Percentiles rank a stretch among this genome's conserved stretches.
Evolutionary conservation across 2,797 vertebrate species (phyloP).

Genomic region (Trachurus trachurus): DNA sequence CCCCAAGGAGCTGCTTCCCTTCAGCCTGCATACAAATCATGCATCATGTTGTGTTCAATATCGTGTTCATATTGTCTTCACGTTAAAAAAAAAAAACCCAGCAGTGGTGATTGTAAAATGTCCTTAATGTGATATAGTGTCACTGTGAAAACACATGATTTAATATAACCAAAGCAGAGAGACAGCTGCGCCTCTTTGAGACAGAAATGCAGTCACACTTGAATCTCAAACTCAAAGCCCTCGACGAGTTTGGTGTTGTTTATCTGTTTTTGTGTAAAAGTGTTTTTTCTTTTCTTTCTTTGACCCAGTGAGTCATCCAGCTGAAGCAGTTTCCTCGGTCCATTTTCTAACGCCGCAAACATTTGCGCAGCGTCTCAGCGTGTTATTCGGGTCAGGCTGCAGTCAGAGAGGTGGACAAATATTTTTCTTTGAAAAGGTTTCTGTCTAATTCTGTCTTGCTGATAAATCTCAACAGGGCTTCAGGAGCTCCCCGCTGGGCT

Average conservation of each 20-base stretch:
- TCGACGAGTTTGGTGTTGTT: constrained; percentile 10
- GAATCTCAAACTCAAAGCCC: not conserved
- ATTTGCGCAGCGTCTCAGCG: constrained; percentile 5
- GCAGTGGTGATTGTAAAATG: not conserved
- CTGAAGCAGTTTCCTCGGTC: constrained; percentile 11
- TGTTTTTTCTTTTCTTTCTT: not conserved
- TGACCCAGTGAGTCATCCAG: constrained; percentile 38
- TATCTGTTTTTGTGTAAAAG: constrained; percentile 1
- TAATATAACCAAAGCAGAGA: not conserved
- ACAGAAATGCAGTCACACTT: not conserved
- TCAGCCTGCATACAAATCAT: constrained; percentile 3
- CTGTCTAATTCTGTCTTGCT: constrained; percentile 6
- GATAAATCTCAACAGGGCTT: constrained; percentile 10
- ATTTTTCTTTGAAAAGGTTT: constrained; percentile 27
- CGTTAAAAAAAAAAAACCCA: too few relatives aligned
- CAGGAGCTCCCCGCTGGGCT: not conserved
- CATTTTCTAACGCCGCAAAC: constrained; percentile 15
- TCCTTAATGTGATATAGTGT: not conserved
- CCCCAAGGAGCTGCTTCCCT: constrained; percentile 3
- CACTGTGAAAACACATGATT: not conserved
- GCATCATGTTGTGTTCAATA: not conserved
- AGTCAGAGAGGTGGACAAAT: constrained; percentile 13
- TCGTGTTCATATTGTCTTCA: too few relatives aligned
- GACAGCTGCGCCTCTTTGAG: not conserved
- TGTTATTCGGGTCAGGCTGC: constrained; percentile 40